Evolutionary conservation across 2,797 vertebrate species (phyloP), one percentile per base, ranked within the genome.

Genomic region (Pipistrellus pygmaeus): DNA sequence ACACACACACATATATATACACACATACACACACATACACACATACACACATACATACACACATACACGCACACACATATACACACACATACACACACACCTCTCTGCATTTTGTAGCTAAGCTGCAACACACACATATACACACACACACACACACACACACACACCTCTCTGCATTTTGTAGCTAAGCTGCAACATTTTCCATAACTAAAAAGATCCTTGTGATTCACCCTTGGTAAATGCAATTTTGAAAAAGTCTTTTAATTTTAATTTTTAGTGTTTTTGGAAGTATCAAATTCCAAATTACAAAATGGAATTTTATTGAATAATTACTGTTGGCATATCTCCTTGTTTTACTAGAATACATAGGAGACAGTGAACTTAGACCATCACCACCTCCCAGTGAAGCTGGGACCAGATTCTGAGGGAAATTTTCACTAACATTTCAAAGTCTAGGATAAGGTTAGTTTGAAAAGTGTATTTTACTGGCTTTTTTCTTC

Each of bases 271-370:
- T n/a, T n/a, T n/a, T n/a, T 95, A 69, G 51, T 41, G 90, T 69
- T 90, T 5, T 80, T 83, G 11, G 64, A 85, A 84, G 20, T 93
- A 41, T 72, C 38, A 72, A n/a, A 6, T 84, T 92, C 41, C 32
- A 95, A 53, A 60, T 95, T 96, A 17, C 86, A 93, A 91, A 94
- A 91, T 68, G 27, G 57, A 64, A 66, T 90, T 95, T 84, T 86
- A 68, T 46, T 10, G 51, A 55, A 46, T 92, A 90, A 73, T 80
- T 88, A 69, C 20, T 71, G 20, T 44, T 27, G 62, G 5, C 27
- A 30, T 20, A 30, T 71, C 27, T 88, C 69, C 27, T 75, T 80
- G 23, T 81, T 87, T 91, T 77, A 62, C 53, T 68, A 81, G 87
- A 51, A 38, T 80, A 76, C 23, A 12, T 44, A 38, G 21, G 21